A percentile compares a stretch with the other conserved stretches of the same genome.
These are phyloP conservation scores for Bombus confusus DNA, from an alignment of 1,140 invertebrate genomes.

Conservation along the genomic window DNA sequence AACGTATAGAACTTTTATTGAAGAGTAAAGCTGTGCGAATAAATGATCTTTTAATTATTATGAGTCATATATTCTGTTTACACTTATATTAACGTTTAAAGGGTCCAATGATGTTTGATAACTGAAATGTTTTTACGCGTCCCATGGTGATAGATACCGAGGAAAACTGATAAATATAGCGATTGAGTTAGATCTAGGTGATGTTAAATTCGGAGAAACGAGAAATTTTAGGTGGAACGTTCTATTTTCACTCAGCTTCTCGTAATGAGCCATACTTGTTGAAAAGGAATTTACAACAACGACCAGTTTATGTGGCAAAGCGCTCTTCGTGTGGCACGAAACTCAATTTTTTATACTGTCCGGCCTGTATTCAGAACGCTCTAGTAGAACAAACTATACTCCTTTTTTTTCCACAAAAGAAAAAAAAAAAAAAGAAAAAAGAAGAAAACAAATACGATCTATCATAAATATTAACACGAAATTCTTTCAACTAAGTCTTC, in stretches of 20 bases:
- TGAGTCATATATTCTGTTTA: background rate
- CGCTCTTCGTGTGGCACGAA: conserved; percentile 33
- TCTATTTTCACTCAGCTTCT: conserved; percentile 40
- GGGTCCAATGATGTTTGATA: background rate
- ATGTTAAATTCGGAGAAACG: background rate
- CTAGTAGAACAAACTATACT: conserved; percentile 47
- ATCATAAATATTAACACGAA: background rate
- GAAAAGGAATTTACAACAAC: conserved; percentile 30
- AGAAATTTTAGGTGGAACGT: background rate
- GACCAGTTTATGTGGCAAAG: conserved; percentile 45
- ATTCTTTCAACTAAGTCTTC: background rate
- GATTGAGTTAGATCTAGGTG: conserved; percentile 13
- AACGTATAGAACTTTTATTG: background rate
- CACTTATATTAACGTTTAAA: background rate
- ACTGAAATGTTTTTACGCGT: background rate
- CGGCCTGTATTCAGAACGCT: conserved; percentile 54
- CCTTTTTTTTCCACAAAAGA: conserved; percentile 12
- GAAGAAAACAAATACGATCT: background rate
- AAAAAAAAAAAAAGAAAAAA: background rate
- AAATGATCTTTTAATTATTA: conserved; percentile 2
- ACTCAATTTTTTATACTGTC: conserved; percentile 52
- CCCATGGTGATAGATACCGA: background rate
- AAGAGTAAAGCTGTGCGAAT: background rate
- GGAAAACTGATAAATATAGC: background rate
- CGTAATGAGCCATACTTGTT: conserved; percentile 34